Percentiles rank a stretch among this genome's conserved stretches.
phyloP scores from a whole-genome alignment of 2,888 invertebrate genomes.

The Microchrysa polita region DNA sequence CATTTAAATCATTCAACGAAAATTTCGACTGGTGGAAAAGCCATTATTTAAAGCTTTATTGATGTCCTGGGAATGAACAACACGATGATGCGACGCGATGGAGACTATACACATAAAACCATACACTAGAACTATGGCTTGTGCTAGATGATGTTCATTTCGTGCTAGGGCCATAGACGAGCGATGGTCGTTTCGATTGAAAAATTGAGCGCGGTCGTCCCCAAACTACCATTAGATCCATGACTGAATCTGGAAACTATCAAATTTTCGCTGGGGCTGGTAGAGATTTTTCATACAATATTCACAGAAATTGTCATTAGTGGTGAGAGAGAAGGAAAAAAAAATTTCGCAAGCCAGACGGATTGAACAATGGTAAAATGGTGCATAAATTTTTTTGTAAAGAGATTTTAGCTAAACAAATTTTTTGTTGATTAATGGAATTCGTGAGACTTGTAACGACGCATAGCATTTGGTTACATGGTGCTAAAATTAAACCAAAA shows the following conservation, averaged over 20 bases:
- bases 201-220: not conserved
- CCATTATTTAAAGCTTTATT: conserved; percentile 48
- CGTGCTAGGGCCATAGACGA: not conserved
- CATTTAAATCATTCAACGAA: not conserved
- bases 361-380: conserved; percentile 3
- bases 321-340: not conserved
- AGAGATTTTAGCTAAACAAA: too few relatives aligned
- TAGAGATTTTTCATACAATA: too few relatives aligned
- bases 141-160: conserved; percentile 28
- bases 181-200: not conserved
- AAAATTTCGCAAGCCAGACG: not conserved
- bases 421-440: too few relatives aligned
- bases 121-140: too few relatives aligned
- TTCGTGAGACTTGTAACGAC: too few relatives aligned
- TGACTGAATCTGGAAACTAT: conserved; percentile 35
- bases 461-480: too few relatives aligned
- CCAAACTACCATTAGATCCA: conserved; percentile 3
- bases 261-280: conserved; percentile 28
- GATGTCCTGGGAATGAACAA: conserved; percentile 41
- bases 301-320: conserved; percentile 37
- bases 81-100: too few relatives aligned
- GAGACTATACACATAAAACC: too few relatives aligned
- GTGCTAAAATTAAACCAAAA: too few relatives aligned
- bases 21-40: conserved; percentile 14
- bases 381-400: too few relatives aligned